These are phyloP conservation scores for Petrocephalus zakoni DNA, from an alignment of 2,113 vertebrate genomes.

Conservation along the genomic window DNA sequence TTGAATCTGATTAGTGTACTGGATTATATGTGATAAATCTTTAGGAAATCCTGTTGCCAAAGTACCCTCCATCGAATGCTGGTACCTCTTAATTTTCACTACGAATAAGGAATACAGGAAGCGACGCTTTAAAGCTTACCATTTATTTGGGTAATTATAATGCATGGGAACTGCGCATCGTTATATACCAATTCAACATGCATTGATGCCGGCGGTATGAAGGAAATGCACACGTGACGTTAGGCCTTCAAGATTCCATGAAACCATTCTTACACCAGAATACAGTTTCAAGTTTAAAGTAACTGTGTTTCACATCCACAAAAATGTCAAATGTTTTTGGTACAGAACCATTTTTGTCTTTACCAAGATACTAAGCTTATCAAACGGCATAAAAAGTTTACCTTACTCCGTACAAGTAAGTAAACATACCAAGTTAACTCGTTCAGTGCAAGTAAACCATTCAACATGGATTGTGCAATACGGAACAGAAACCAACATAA, in stretches of 20 bases:
- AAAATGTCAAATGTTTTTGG: not conserved
- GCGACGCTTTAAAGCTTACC: not conserved
- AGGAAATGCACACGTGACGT: not conserved
- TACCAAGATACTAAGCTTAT: not conserved
- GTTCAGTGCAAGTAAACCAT: not conserved
- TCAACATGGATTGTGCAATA: not conserved
- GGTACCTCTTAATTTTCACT: not conserved
- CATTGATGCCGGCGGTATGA: not conserved
- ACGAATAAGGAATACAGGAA: not conserved
- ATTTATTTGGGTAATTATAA: not conserved
- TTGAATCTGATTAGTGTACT: not conserved
- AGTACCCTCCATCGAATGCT: not conserved
- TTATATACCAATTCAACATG: not conserved
- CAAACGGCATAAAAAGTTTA: not conserved
- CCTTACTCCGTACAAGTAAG: not conserved
- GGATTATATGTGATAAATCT: not conserved
- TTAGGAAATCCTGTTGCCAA: not conserved
- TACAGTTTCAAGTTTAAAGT: not conserved
- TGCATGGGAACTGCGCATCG: not conserved
- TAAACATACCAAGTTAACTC: not conserved
- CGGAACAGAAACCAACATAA: not conserved
- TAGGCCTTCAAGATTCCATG: not conserved
- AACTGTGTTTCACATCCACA: not conserved
- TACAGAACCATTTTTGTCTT: not conserved
- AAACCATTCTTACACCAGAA: not conserved